These are phyloP conservation scores for Oncopodura yosiiana DNA, from an alignment of 1,140 invertebrate species.

Conservation along the genomic window DNA sequence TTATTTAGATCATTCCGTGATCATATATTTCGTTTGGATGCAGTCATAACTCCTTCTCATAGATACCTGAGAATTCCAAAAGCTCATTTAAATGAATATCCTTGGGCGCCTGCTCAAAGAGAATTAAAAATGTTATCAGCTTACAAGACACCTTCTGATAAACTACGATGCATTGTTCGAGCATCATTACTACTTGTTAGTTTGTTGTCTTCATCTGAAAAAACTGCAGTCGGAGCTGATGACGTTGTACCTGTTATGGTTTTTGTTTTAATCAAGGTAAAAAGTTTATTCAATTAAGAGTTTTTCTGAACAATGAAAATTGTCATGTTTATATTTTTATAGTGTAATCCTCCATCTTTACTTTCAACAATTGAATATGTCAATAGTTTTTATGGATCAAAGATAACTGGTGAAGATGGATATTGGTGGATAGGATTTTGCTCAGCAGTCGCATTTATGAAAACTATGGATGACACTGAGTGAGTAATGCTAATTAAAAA, in stretches of 20 bases:
- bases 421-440: slow-evolving; percentile 99
- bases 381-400: slow-evolving; percentile 75
- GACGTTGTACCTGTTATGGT: slow-evolving; percentile 94
- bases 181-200: slow-evolving; percentile 91
- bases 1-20: slow-evolving; percentile 64
- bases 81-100: slow-evolving; percentile 57
- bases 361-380: slow-evolving; percentile 97
- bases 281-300: slow-evolving; percentile 12
- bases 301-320: slow-evolving; percentile 5
- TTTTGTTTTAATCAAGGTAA: slow-evolving; percentile 88
- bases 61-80: slow-evolving; percentile 55
- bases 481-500: slow-evolving; percentile 34
- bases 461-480: slow-evolving; percentile 79
- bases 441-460: slow-evolving; percentile 93
- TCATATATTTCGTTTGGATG: slow-evolving; percentile 75
- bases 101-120: slow-evolving; percentile 93
- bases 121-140: slow-evolving; percentile 85
- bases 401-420: slow-evolving; percentile 79
- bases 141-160: slow-evolving; percentile 89
- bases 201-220: slow-evolving; percentile 63
- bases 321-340: slow-evolving; percentile 34
- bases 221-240: slow-evolving; percentile 79
- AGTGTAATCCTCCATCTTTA: slow-evolving; percentile 87
- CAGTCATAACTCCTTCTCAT: slow-evolving; percentile 68
- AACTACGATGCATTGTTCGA: slow-evolving; percentile 75